Percentiles rank a stretch among this genome's conserved stretches.
Conservation (phyloP, 1,140 invertebrate species). For the Hylaeus volcanicus region DNA sequence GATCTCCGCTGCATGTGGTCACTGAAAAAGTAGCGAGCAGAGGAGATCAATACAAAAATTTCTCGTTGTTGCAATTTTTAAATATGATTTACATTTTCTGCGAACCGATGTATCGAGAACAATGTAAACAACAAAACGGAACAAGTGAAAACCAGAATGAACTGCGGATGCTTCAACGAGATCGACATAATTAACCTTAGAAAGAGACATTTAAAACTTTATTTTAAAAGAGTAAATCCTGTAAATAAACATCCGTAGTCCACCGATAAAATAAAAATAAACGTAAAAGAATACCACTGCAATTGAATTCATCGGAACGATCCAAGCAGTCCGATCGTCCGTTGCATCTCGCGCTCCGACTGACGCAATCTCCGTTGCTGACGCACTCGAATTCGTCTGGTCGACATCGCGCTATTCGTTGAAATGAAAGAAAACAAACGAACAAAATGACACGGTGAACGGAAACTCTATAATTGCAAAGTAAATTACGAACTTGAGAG, state of each 20-base stretch:
- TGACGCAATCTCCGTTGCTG: slow-evolving; percentile 85
- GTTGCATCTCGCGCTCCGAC: slow-evolving; percentile 83
- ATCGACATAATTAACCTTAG: too few species aligned
- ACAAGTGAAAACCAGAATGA: neutral
- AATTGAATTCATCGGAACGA: slow-evolving; percentile 87
- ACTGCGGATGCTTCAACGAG: neutral
- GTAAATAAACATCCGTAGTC: neutral
- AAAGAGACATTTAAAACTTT: too few species aligned
- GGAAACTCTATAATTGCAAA: neutral
- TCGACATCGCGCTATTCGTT: slow-evolving; percentile 82
- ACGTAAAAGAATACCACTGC: slow-evolving; percentile 80
- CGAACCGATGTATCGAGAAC: neutral
- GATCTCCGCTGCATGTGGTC: slow-evolving; percentile 77
- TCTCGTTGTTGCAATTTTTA: too few species aligned
- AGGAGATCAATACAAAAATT: neutral
- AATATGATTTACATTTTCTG: neutral
- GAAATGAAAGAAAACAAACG: slow-evolving; percentile 65
- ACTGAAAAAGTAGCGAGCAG: slow-evolving; percentile 66
- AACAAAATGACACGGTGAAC: slow-evolving; percentile 53
- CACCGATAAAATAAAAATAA: slow-evolving; percentile 17
- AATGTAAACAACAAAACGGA: neutral
- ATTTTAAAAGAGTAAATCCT: too few species aligned
- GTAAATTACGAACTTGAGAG: neutral
- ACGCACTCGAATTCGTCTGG: slow-evolving; percentile 83
- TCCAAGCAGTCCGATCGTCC: slow-evolving; percentile 82